Base-by-base conservation (phyloP, 2,888 invertebrate genomes). In the Rugalucina vietnamica region DNA sequence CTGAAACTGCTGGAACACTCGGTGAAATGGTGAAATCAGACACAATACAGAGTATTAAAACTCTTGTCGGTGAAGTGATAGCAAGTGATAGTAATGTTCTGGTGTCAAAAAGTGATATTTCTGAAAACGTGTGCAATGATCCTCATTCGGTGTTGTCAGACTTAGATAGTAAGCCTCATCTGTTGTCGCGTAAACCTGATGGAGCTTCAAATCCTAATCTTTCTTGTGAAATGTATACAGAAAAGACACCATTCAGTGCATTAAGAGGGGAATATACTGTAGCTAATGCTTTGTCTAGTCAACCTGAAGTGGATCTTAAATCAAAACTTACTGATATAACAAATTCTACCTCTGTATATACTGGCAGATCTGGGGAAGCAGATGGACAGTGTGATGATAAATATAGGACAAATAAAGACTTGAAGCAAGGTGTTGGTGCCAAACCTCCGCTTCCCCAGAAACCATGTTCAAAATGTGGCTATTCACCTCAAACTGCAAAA, bases 151-250 rank as follows among this genome's bases (percentile, higher is more conserved):
- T 54, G 29, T 27, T 76, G 65, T 65, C 73, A 34, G 85, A 86
- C 43, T 76, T 76, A 77, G 88, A 85, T 54, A 74, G 83, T 60
- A 77, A 83, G 8, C 70, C 82, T n/a, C 89, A 87, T 37, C 75
- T 88, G 18, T 71, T 92, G 65, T 90, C 90, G 32, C 83, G 93
- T 60, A 92, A 91, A 95, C 98, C 98, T 5, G 98, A 98, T 92
- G 98, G 98, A 71, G 98, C 98, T 75, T 98, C 98, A 34, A 98
- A 98, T 96, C 98, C 98, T 27, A 98, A 98, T 95, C 96, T 98
- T 91, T 86, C 88, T 24, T 89, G 89, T 85, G 91, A 91, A 84
- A 84, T 87, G 50, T 90, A 89, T 76, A 74, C 85, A 34, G 86
- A 86, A 79, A 86, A 86, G 65, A 86, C 82, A 39, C 79, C 82